Evolutionary conservation across 2,888 invertebrate genomes (phyloP).

Genomic region (Hemithea aestivaria): DNA sequence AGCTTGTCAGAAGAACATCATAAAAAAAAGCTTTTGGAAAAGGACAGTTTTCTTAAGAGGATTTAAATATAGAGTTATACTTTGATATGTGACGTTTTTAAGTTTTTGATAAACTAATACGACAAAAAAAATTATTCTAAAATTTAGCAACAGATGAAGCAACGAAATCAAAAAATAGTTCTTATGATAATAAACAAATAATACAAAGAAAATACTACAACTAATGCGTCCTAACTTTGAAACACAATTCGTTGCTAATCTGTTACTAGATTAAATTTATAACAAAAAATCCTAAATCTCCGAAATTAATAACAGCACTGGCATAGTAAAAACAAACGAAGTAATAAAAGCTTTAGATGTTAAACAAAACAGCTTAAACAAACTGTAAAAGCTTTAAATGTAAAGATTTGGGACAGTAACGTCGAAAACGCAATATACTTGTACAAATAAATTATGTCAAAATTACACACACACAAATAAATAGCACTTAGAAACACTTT

Average conservation of each 20-base stretch:
- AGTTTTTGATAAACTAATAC: not conserved
- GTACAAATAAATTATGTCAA: conserved; percentile 11
- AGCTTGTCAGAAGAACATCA: too few species aligned
- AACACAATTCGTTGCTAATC: not conserved
- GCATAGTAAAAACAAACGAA: conserved; percentile 5
- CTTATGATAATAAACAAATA: conserved; percentile 3
- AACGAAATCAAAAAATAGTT: conserved; percentile 3
- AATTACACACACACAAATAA: conserved; percentile 27
- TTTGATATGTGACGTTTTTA: conserved; percentile 7
- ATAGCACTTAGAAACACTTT: conserved; percentile 17
- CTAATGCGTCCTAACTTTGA: too few species aligned
- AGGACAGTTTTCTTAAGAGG: too few species aligned
- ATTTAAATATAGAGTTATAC: too few species aligned
- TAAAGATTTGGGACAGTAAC: conserved; percentile 57
- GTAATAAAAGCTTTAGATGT: conserved; percentile 18
- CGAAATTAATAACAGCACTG: conserved; percentile 12
- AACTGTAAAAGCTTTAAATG: conserved; percentile 41
- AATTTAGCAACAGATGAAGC: conserved; percentile 12
- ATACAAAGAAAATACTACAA: too few species aligned
- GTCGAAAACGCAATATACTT: conserved; percentile 20
- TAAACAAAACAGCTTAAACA: conserved; percentile 21
- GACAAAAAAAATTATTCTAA: conserved; percentile 4
- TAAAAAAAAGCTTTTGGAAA: too few species aligned
- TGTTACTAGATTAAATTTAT: not conserved
- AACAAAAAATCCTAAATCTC: not conserved